Percentiles rank a stretch among this genome's conserved stretches.
Conservation (phyloP, 92 coral and sea anemone species). For the Phenganax stokvisi region DNA sequence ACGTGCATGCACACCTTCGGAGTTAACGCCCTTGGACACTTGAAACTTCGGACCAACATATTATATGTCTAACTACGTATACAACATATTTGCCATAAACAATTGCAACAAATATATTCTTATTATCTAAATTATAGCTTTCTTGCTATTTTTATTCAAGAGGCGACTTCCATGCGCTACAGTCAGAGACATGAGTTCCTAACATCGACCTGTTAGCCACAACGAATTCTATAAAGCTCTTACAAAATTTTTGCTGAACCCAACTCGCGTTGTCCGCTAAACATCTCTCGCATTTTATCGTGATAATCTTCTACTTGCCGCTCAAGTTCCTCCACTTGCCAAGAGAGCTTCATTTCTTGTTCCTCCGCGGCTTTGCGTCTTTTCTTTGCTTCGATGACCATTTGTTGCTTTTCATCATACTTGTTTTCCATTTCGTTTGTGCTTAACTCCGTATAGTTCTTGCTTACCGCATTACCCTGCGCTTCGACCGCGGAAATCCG, state of each 20-base stretch:
- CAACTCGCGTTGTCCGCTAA: constrained; percentile 36
- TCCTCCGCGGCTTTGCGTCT: constrained; percentile 30
- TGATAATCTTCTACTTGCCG: neutral
- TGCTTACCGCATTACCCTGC: constrained; percentile 9
- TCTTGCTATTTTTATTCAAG: constrained; percentile 9
- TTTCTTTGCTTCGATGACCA: constrained; percentile 16
- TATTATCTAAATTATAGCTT: neutral
- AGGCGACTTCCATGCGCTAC: constrained; percentile 11
- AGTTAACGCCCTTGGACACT: neutral
- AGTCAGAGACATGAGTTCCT: constrained; percentile 16
- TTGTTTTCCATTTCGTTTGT: constrained; percentile 24
- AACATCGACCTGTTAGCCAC: constrained; percentile 1
- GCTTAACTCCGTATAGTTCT: constrained; percentile 17
- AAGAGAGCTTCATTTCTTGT: constrained; percentile 13
- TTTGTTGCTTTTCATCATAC: constrained; percentile 9
- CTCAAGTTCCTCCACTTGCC: constrained; percentile 32
- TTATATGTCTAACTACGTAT: constrained; percentile 3
- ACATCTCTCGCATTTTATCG: constrained; percentile 32
- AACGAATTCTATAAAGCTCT: neutral
- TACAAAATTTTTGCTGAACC: constrained; percentile 31
- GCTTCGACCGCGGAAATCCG: constrained; percentile 21
- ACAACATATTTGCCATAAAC: neutral
- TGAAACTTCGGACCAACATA: neutral
- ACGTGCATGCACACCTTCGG: neutral
- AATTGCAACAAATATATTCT: neutral